Evolutionary conservation across 2,113 vertebrate genomes (phyloP).

Genomic region (Willisornis vidua): DNA sequence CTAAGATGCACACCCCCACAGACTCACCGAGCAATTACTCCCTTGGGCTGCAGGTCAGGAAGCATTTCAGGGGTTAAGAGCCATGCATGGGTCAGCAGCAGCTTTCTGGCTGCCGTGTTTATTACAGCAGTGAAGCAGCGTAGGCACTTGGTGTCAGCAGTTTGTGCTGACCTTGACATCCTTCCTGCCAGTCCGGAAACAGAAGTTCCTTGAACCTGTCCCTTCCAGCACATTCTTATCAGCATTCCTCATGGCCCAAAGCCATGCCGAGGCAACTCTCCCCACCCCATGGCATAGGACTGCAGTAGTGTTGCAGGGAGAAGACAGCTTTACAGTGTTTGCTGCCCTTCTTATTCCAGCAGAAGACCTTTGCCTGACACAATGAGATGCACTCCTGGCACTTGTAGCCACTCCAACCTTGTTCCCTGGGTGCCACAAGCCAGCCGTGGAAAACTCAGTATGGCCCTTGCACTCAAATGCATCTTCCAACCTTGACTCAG

Average conservation of each 20-base stretch:
- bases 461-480: not conserved
- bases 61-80: not conserved
- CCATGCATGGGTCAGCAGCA: not conserved
- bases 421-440: not conserved
- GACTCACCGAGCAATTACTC: not conserved
- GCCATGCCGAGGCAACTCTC: fast-evolving
- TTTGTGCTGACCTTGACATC: not conserved
- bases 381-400: not conserved
- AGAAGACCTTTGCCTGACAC: not conserved
- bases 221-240: not conserved
- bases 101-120: not conserved
- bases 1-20: not conserved
- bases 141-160: not conserved
- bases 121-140: not conserved
- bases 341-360: not conserved
- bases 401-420: fast-evolving
- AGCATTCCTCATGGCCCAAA: not conserved
- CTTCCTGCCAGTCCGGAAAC: not conserved
- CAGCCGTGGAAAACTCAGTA: not conserved
- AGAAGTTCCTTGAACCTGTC: not conserved
- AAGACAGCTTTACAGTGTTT: not conserved
- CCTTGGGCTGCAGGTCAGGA: not conserved
- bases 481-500: not conserved
- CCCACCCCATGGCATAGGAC: fast-evolving
- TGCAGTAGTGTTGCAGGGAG: not conserved